A percentile compares a stretch with the other conserved stretches of the same genome.
Evolutionary conservation across 2,797 vertebrate species (phyloP).

Genomic region (Hypotaenidia philippensis): DNA sequence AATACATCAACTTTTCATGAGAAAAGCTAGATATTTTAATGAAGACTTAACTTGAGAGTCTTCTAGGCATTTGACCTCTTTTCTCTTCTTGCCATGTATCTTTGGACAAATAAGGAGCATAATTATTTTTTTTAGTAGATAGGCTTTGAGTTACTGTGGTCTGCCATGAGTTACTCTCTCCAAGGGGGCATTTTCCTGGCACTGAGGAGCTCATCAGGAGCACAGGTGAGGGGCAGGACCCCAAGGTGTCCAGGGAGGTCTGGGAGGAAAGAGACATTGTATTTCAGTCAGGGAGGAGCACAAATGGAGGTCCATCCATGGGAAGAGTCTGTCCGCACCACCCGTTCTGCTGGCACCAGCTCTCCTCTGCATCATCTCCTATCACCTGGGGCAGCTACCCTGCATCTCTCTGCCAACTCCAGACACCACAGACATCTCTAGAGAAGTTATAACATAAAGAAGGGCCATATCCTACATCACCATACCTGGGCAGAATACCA

Average conservation of each 20-base stretch:
- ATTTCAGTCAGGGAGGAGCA: background rate
- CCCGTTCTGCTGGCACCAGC: background rate
- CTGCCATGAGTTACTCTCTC: background rate
- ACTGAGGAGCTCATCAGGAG: background rate
- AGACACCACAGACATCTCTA: background rate
- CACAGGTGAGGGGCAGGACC: background rate
- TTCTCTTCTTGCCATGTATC: background rate
- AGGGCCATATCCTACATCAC: background rate
- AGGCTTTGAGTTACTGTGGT: background rate
- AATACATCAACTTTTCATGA: fast-evolving
- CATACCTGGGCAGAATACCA: background rate
- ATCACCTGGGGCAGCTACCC: background rate
- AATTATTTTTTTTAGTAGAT: background rate
- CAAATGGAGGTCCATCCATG: background rate
- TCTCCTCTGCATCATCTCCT: background rate
- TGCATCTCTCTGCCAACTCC: background rate
- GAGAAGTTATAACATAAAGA: background rate
- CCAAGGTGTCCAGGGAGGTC: background rate
- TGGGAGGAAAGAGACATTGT: background rate
- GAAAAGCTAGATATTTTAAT: background rate
- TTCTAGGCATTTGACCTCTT: background rate
- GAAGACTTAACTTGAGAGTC: background rate
- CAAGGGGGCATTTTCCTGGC: background rate
- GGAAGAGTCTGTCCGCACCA: background rate
- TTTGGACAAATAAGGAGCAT: background rate